Percentiles rank a stretch among this genome's conserved stretches.
These are phyloP conservation scores for Calidris pugnax DNA, from an alignment of 2,113 vertebrate genomes.

Conservation along the genomic window DNA sequence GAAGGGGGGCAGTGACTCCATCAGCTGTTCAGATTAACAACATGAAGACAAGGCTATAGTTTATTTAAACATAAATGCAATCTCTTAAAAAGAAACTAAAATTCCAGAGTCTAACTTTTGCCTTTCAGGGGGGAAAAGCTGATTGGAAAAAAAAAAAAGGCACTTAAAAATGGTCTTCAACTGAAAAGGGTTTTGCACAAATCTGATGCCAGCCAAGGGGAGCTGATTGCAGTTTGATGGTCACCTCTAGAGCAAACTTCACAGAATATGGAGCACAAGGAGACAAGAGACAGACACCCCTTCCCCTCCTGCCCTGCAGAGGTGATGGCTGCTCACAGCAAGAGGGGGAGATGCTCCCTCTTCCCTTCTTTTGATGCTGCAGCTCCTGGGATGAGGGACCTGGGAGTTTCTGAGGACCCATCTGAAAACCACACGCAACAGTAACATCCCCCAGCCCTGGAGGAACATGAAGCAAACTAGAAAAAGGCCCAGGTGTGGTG, in stretches of 20 bases:
- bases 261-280: neutral
- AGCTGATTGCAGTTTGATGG: neutral
- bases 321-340: neutral
- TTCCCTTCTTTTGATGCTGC: neutral
- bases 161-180: constrained; percentile 61
- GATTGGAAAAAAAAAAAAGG: constrained; percentile 32
- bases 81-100: neutral
- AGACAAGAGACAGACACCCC: neutral
- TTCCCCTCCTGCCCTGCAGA: neutral
- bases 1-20: neutral
- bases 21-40: neutral
- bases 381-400: neutral
- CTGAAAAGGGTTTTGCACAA: constrained; percentile 8
- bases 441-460: neutral
- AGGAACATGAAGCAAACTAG: neutral
- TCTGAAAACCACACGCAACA: neutral
- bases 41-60: neutral
- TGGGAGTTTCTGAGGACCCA: neutral
- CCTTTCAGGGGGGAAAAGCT: constrained; percentile 8
- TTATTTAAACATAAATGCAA: neutral
- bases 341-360: neutral
- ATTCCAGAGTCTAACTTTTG: neutral
- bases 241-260: neutral
- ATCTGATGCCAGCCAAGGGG: neutral
- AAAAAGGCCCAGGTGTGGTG: rapidly evolving